phyloP scores from a whole-genome alignment of 1,140 invertebrate genomes.

The Drosophila leontia region DNA sequence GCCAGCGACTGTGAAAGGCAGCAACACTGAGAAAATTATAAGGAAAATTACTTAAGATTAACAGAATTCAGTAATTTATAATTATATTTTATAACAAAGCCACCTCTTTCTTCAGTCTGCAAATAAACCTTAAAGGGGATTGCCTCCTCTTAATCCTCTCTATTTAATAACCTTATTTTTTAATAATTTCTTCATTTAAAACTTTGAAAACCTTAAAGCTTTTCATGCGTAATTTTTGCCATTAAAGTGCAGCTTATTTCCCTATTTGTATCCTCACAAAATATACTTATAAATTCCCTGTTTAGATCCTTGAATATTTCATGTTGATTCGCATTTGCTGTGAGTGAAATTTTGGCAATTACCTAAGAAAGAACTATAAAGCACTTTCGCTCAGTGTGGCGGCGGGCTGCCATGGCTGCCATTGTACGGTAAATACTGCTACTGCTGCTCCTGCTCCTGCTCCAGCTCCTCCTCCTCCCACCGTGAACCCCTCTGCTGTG shows the following conservation, averaged over 20 bases:
- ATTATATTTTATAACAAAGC: too few species aligned
- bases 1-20: slow-evolving; percentile 72
- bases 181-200: too few species aligned
- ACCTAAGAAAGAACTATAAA: not conserved
- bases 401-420: slow-evolving; percentile 37
- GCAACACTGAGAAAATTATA: slow-evolving; percentile 15
- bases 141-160: too few species aligned
- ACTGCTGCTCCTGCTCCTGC: slow-evolving; percentile 14
- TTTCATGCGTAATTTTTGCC: not conserved
- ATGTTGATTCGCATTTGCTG: not conserved
- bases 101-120: too few species aligned
- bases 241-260: not conserved
- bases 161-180: too few species aligned
- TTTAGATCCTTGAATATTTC: not conserved
- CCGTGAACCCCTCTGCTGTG: slow-evolving; percentile 15
- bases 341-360: not conserved
- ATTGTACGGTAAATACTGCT: slow-evolving; percentile 70
- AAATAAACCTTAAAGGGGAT: too few species aligned
- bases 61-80: too few species aligned
- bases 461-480: not conserved
- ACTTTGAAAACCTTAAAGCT: too few species aligned
- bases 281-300: not conserved
- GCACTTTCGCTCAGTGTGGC: slow-evolving; percentile 7
- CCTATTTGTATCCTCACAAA: not conserved
- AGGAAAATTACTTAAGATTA: not conserved